Conservation (phyloP, 2,888 invertebrate species). For the Drosophila flavopinicola region DNA sequence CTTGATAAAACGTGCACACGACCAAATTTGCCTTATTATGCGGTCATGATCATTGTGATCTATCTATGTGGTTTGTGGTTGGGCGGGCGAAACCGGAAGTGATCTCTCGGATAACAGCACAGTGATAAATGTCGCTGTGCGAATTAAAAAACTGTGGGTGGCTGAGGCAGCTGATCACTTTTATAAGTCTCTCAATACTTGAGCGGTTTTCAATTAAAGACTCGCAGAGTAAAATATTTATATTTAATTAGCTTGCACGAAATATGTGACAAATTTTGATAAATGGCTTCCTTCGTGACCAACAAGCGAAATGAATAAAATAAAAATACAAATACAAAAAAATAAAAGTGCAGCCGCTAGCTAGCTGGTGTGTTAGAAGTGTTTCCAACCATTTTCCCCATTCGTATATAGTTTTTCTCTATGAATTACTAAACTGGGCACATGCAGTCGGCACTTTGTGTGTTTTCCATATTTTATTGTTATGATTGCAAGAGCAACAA, state of each 20-base stretch:
- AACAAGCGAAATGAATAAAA: conserved; percentile 17
- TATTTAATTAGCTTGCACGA: conserved; percentile 65
- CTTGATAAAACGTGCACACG: conserved; percentile 61
- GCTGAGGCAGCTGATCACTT: conserved; percentile 18
- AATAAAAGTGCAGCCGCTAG: conserved; percentile 33
- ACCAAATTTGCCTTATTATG: conserved; percentile 69
- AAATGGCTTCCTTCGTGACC: conserved; percentile 68
- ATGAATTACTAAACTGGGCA: conserved; percentile 53
- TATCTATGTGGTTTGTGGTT: conserved; percentile 22
- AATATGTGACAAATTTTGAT: conserved; percentile 63
- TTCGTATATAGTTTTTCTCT: conserved; percentile 15
- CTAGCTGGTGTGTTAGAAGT: too few relatives aligned
- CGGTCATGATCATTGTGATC: conserved; percentile 40
- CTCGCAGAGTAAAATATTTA: conserved; percentile 46
- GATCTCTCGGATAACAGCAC: conserved; percentile 18
- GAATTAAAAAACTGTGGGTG: conserved; percentile 44
- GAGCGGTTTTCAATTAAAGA: conserved; percentile 15
- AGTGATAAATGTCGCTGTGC: conserved; percentile 33
- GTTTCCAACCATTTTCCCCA: conserved; percentile 41
- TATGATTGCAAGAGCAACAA: conserved; percentile 6
- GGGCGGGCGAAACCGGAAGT: conserved; percentile 56
- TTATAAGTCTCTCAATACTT: not conserved
- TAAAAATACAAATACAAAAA: conserved; percentile 15
- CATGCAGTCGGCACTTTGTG: conserved; percentile 65
- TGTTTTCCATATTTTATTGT: conserved; percentile 8